Conservation (phyloP, 2,888 invertebrate genomes). For the Phyto melanocephala region DNA sequence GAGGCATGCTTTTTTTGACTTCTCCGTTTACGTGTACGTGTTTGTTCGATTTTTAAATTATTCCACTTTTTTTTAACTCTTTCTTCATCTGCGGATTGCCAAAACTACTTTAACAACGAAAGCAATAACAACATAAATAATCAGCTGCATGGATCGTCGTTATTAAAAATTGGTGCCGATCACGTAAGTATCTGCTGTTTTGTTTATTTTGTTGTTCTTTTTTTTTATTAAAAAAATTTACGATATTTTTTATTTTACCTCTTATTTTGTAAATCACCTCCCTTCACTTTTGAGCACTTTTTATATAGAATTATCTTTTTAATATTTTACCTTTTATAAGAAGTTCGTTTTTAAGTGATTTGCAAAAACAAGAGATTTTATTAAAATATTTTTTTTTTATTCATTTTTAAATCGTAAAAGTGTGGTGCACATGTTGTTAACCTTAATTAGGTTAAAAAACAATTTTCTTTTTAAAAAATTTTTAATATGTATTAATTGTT, state of each 20-base stretch:
- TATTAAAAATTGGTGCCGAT: conserved; percentile 29
- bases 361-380: background rate
- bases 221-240: no score
- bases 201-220: background rate
- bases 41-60: conserved; percentile 13
- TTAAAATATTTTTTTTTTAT: no score
- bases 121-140: background rate
- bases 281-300: no score
- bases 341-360: background rate
- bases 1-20: background rate
- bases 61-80: background rate
- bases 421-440: conserved; percentile 13
- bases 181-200: conserved; percentile 52
- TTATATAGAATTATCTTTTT: no score
- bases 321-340: background rate
- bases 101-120: background rate
- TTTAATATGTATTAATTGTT: background rate
- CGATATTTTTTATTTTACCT: no score
- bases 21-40: background rate
- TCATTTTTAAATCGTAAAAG: background rate
- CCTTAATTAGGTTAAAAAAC: conserved; percentile 29
- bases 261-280: no score
- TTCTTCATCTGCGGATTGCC: background rate
- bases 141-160: conserved; percentile 10
- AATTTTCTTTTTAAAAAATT: conserved; percentile 17